Conservation (phyloP, 2,888 invertebrate species). For the Cephus pygmeus region DNA sequence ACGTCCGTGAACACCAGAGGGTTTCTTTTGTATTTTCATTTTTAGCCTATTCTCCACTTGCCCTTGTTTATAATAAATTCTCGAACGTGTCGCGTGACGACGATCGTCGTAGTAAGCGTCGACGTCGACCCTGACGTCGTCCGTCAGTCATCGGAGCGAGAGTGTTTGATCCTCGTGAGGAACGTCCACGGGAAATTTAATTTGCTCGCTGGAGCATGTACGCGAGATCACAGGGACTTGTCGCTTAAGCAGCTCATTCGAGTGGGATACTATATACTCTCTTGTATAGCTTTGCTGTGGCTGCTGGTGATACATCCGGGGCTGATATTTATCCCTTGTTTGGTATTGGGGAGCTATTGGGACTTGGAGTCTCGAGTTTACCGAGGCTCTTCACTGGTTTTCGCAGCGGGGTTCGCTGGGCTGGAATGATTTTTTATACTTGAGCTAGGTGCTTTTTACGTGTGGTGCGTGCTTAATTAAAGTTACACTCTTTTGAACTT, state of each 20-base stretch:
- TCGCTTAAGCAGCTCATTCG: background rate
- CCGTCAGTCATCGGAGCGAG: slow-evolving; percentile 38
- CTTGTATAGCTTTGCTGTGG: background rate
- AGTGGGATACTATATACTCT: background rate
- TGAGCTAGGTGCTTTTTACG: background rate
- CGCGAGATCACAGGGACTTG: slow-evolving; percentile 44
- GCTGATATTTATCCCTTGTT: background rate
- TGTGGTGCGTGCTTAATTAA: background rate
- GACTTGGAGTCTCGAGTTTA: background rate
- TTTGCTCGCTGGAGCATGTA: slow-evolving; percentile 49
- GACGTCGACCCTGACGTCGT: background rate
- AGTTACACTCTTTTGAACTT: background rate
- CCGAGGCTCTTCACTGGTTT: background rate
- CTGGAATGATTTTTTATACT: background rate
- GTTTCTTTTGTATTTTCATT: background rate
- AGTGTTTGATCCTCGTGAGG: slow-evolving; percentile 35
- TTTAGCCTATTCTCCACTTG: background rate
- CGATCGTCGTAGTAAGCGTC: background rate
- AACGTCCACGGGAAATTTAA: slow-evolving; percentile 26
- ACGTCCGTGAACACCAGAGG: background rate
- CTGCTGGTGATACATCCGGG: background rate
- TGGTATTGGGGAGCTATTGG: background rate
- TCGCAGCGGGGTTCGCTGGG: background rate
- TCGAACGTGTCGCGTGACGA: background rate
- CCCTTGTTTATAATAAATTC: background rate